Percentiles rank a stretch among this genome's conserved stretches.
Evolutionary conservation across 2,113 vertebrate genomes (phyloP).

Genomic region (Coregonus clupeaformis): DNA sequence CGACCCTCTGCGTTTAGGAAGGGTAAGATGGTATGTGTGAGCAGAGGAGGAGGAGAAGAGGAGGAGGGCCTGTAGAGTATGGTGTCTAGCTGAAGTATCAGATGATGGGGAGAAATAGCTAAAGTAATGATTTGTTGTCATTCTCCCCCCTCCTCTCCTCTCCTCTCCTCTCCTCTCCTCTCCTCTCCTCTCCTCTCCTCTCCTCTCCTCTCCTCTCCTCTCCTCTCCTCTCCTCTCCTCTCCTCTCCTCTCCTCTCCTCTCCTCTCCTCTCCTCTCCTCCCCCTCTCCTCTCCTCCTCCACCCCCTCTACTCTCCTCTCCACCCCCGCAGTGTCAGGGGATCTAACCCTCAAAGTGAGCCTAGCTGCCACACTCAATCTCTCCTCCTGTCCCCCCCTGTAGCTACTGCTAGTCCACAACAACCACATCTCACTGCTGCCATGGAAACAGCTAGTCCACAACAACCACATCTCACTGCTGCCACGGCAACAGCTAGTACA

Average conservation of each 20-base stretch:
- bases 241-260: too few relatives aligned
- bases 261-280: too few relatives aligned
- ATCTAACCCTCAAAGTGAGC: conserved; percentile 32
- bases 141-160: too few relatives aligned
- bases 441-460: neutral
- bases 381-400: conserved; percentile 1
- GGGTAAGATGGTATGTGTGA: neutral
- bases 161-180: too few relatives aligned
- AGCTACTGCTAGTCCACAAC: conserved; percentile 1
- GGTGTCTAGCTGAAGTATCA: neutral
- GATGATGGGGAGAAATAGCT: conserved; percentile 15
- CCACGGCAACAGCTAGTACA: neutral
- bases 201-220: too few relatives aligned
- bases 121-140: conserved; percentile 35
- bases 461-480: neutral
- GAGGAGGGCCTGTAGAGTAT: neutral
- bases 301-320: neutral
- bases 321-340: conserved; percentile 27
- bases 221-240: too few relatives aligned
- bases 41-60: neutral
- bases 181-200: too few relatives aligned
- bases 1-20: neutral
- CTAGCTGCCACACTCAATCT: conserved; percentile 37
- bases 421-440: neutral
- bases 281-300: too few relatives aligned